Evolutionary conservation across 1,140 invertebrate species (phyloP).

Genomic region (Hyphantria cunea): DNA sequence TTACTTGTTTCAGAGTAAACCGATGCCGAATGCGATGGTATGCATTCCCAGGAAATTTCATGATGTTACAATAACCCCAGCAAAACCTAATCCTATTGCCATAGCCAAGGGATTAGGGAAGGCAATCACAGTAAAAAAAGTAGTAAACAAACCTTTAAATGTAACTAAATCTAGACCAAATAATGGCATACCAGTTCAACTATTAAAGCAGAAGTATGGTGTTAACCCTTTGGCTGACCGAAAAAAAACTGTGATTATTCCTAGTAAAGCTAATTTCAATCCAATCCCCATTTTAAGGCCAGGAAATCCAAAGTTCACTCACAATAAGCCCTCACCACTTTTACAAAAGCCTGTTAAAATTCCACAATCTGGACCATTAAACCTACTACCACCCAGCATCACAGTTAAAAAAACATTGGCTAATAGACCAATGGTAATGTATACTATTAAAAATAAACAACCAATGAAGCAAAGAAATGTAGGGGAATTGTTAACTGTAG

Average conservation of each 20-base stretch:
- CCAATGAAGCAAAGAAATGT: conserved; percentile 2
- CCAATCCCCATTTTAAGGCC: neutral
- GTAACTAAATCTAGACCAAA: neutral
- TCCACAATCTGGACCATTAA: conserved; percentile 20
- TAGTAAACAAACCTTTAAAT: neutral
- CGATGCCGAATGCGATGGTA: conserved; percentile 65
- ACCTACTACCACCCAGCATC: conserved; percentile 55
- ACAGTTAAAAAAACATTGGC: conserved; percentile 49
- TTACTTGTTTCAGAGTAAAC: conserved; percentile 56
- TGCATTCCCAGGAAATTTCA: conserved; percentile 57
- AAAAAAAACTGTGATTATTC: neutral
- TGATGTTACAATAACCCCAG: conserved; percentile 54
- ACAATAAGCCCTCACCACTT: neutral
- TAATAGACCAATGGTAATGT: conserved; percentile 12
- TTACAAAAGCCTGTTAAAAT: conserved; percentile 23
- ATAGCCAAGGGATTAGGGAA: conserved; percentile 15
- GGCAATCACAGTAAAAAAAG: neutral
- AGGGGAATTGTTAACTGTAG: conserved; percentile 51
- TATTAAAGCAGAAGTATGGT: neutral
- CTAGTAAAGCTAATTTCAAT: neutral
- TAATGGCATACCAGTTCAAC: neutral
- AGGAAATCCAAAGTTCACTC: neutral
- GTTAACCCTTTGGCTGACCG: neutral
- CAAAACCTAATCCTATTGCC: conserved; percentile 16
- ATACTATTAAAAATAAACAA: conserved; percentile 29